Conservation (phyloP, 1,140 invertebrate species). For the Heliconius congener region DNA sequence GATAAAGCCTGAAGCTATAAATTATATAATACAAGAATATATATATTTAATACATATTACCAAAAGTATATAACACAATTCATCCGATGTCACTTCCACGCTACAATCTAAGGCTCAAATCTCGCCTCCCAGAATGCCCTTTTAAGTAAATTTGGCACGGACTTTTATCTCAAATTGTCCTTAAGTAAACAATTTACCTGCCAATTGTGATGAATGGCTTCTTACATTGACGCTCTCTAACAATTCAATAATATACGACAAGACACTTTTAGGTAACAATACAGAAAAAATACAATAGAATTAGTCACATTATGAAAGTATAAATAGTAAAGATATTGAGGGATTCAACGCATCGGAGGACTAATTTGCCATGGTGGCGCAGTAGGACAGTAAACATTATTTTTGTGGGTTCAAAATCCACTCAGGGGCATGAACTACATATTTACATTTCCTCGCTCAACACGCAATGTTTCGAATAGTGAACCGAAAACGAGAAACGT, state of each 20-base stretch:
- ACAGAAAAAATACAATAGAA: neutral
- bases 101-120: slow-evolving; percentile 38
- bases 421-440: too few relatives aligned
- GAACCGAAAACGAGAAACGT: too few relatives aligned
- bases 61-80: neutral
- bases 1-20: too few relatives aligned
- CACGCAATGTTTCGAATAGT: too few relatives aligned
- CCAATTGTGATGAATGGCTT: slow-evolving; percentile 72
- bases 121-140: slow-evolving; percentile 41
- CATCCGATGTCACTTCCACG: neutral
- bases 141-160: slow-evolving; percentile 72
- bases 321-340: too few relatives aligned
- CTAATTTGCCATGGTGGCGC: too few relatives aligned
- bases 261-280: neutral
- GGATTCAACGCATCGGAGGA: too few relatives aligned
- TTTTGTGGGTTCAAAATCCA: too few relatives aligned
- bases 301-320: neutral
- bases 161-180: slow-evolving; percentile 75
- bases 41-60: neutral
- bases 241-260: slow-evolving; percentile 58
- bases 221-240: slow-evolving; percentile 52
- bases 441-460: too few relatives aligned
- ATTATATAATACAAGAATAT: too few relatives aligned
- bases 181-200: slow-evolving; percentile 75
- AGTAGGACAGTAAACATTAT: too few relatives aligned